Base-by-base conservation (phyloP, 2,113 vertebrate genomes). In the Vulpes vulpes region DNA sequence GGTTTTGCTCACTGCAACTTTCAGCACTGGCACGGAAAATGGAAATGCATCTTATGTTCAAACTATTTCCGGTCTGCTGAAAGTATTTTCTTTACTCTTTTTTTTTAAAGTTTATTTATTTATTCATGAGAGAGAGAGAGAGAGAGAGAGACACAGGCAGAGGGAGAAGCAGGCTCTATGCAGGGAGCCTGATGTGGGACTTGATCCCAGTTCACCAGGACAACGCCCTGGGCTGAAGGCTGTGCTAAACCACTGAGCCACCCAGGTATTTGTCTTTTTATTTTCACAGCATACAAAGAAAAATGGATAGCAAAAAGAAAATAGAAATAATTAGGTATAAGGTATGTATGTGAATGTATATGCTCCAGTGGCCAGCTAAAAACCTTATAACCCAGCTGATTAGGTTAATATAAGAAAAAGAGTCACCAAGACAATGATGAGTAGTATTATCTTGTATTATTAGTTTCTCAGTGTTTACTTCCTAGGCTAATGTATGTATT, bases 11-110 rank as follows among this genome's bases (percentile, higher is more conserved):
- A 20, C 65, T 92, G 78, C 9, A 96, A 80, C 73, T 88, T 89
- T 96, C 59, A 59, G 76, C 67, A 59, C n/a, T 86, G 67, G 53
- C 22, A 65, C 60, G 8, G 35, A 90, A 95, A 93, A 79, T 38
- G 11, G 15, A 95, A 97, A 95, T 94, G 4, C 10, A 51, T 95
- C 30, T 62, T 78, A 11, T 22, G 15, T 71, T 81, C 27, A 71
- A 80, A 86, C n/a, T 25, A 53, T 69, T 95, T 92, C 32, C 14
- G 71, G 14, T 51, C 15, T 82, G 3, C 25, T 22, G 3, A 93
- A 95, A 82, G 53, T 83, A 64, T 38, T 89, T 78, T 57, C 25
- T 85, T 67, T 87, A 51, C 0, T 78, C 11, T 38, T 96, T 15
- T 19, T 43, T 91, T 84, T 84, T 43, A 7, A 43, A 43, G 43